A percentile compares a stretch with the other conserved stretches of the same genome.
Evolutionary conservation across 2,888 invertebrate genomes (phyloP).

Genomic region (Strigamia maritima): DNA sequence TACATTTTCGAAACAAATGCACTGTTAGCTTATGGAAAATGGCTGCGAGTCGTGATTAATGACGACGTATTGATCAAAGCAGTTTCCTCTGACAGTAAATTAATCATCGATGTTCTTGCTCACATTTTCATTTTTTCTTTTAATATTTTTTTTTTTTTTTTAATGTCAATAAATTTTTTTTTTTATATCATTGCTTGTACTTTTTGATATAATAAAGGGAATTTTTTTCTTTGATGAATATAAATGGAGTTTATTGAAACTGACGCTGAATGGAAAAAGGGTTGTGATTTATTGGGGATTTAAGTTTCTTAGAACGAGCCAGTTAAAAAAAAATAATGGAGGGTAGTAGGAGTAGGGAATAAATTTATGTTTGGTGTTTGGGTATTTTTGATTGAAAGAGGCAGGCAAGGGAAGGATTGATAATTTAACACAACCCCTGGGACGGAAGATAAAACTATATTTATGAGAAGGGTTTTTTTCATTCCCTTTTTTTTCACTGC

Average conservation of each 20-base stretch:
- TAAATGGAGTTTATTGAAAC: slow-evolving; percentile 1
- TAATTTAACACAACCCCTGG: slow-evolving; percentile 34
- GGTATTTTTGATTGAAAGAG: slow-evolving; percentile 32
- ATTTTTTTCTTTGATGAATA: neutral
- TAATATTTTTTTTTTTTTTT: neutral
- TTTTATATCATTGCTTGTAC: neutral
- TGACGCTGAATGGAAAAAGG: neutral
- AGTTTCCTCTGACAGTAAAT: slow-evolving; percentile 25
- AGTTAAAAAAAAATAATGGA: neutral
- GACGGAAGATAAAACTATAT: slow-evolving; percentile 30
- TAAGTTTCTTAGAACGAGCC: slow-evolving; percentile 15
- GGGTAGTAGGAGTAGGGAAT: slow-evolving; percentile 11
- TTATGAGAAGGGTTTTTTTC: slow-evolving; percentile 10
- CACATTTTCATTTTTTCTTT: neutral
- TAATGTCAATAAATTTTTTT: neutral
- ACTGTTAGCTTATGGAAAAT: slow-evolving; percentile 9
- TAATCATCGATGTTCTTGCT: slow-evolving; percentile 31
- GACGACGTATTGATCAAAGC: slow-evolving; percentile 30
- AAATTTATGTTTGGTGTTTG: slow-evolving; percentile 34
- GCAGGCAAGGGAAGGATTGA: slow-evolving; percentile 32
- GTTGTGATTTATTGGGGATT: slow-evolving; percentile 25
- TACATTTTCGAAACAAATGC: slow-evolving; percentile 26
- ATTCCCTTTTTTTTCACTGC: neutral
- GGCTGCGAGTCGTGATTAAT: slow-evolving; percentile 6
- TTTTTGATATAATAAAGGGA: neutral